Conservation (phyloP, 2,797 vertebrate species). For the Caiman crocodilus region DNA sequence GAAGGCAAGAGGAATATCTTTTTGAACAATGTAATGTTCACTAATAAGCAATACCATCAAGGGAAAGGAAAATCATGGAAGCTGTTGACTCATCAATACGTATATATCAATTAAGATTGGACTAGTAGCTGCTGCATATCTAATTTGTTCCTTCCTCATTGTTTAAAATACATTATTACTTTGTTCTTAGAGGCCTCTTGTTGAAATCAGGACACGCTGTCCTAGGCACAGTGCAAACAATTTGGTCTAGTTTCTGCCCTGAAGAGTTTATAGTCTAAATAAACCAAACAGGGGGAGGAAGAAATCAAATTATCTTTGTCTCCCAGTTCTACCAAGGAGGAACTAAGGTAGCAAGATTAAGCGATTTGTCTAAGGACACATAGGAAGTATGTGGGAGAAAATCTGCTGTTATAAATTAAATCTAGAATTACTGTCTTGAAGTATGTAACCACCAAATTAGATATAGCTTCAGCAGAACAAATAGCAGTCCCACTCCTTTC, state of each 20-base stretch:
- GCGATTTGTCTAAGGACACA: not conserved
- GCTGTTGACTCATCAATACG: not conserved
- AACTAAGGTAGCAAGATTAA: not conserved
- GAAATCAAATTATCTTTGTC: not conserved
- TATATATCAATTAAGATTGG: not conserved
- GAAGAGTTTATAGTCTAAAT: not conserved
- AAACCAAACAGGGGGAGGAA: constrained; percentile 6
- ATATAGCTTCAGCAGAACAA: not conserved
- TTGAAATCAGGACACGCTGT: not conserved
- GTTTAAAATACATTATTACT: not conserved
- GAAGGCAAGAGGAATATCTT: accelerated
- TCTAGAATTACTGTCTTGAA: not conserved
- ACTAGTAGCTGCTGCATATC: accelerated
- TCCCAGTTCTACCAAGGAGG: not conserved
- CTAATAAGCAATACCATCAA: not conserved
- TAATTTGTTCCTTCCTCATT: not conserved
- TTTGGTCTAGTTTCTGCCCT: not conserved
- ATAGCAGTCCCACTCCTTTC: not conserved
- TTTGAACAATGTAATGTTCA: not conserved
- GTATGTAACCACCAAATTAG: not conserved
- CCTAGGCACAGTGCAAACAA: not conserved
- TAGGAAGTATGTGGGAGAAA: not conserved
- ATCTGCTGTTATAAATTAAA: not conserved
- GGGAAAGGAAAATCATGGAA: not conserved
- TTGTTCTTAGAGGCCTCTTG: not conserved